Conservation (phyloP, 2,888 invertebrate species). For the Epirrhoe alternata region DNA sequence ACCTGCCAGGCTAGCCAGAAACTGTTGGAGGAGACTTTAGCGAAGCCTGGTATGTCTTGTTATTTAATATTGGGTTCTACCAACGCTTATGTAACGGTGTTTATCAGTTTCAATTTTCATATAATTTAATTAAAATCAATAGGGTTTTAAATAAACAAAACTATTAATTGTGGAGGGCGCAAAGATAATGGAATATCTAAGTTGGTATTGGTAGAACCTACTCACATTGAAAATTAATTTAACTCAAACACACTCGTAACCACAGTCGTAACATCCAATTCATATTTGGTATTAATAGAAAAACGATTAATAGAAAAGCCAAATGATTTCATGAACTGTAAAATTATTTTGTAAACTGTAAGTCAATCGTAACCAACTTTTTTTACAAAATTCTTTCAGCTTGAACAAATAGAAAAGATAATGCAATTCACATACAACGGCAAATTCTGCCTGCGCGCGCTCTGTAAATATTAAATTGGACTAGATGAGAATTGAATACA, state of each 20-base stretch:
- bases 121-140: too few species aligned
- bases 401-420: constrained; percentile 18
- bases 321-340: not conserved
- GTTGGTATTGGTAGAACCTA: too few species aligned
- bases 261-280: too few species aligned
- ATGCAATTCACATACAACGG: constrained; percentile 8
- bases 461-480: constrained; percentile 30
- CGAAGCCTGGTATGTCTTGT: constrained; percentile 78
- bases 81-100: too few species aligned
- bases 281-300: too few species aligned
- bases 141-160: too few species aligned
- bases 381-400: not conserved
- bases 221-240: too few species aligned
- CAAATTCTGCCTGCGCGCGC: constrained; percentile 32
- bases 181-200: too few species aligned
- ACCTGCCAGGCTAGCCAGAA: constrained; percentile 86
- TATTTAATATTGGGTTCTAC: too few species aligned
- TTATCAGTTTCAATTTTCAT: too few species aligned
- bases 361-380: not conserved
- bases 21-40: constrained; percentile 88
- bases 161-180: too few species aligned
- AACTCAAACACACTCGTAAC: too few species aligned
- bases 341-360: not conserved
- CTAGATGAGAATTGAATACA: constrained; percentile 31
- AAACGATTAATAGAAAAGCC: not conserved